Base-by-base conservation (phyloP, 2,888 invertebrate genomes). In the Phortica magna region DNA sequence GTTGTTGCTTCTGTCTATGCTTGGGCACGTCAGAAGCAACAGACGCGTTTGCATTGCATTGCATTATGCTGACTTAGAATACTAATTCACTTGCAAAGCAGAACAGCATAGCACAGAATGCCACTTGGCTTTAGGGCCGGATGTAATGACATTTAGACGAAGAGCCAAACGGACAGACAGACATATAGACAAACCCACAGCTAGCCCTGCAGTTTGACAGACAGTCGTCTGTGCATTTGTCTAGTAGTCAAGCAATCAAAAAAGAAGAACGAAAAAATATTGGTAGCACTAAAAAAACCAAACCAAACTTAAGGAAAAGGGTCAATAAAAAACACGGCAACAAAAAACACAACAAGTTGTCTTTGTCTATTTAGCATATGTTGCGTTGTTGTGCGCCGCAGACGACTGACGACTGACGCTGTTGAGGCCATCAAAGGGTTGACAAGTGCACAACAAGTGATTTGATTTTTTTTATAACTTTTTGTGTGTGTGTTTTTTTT, bases 261-360 rank as follows among this genome's bases (percentile, higher is more conserved):
- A 31, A 31, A 31, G 5, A 31, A 31, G n/a, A 55, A 79, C 81
- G n/a, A 83, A 84, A 85, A 81, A 83, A 81, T 86, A 83, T 87
- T 87, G 79, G 79, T 80, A 75, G 88, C 82, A 86, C 84, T 88
- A 85, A 85, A 88, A 84, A 9, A 22, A 12, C 61, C 19, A 61
- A 31, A 31, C 31, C 31, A 31, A 31, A 31, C 1, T 31, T 4
- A 55, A 55, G 17, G 55, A 55, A 55, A 55, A 55, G 55, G 55
- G 88, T 84, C 84, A 88, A 85, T 88, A 87, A 85, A 88, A 84
- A 31, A 31, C n/a, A n/a, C n/a, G n/a, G n/a, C n/a, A 86, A 84
- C 0, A 22, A 12, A n/a, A 10, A 61, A 48, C 2, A 48, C 19
- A 61, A 68, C 43, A 57, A 19, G 59, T 59, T 2, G n/a, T 41